Conservation (phyloP, 2,888 invertebrate species). For the Drosophila kanekoi region DNA sequence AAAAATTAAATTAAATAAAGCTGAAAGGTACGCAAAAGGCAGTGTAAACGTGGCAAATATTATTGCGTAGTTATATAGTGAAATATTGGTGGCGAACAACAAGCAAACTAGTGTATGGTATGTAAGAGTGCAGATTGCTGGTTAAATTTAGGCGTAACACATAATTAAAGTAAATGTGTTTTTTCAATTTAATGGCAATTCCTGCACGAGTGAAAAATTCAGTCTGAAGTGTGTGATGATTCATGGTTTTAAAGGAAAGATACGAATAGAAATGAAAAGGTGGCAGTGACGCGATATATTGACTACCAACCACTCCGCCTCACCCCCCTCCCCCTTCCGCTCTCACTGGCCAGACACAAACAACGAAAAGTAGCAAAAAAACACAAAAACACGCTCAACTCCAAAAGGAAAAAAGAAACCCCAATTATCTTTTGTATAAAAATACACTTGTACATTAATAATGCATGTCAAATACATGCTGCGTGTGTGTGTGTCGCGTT, state of each 20-base stretch:
- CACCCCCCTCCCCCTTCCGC: not conserved
- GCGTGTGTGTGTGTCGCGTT: not conserved
- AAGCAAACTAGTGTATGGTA: not conserved
- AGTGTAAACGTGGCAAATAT: conserved; percentile 39
- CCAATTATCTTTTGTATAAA: conserved; percentile 33
- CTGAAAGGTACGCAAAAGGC: conserved; percentile 39
- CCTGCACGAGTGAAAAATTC: conserved; percentile 9
- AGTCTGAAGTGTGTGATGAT: conserved; percentile 26
- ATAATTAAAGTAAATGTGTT: conserved; percentile 14
- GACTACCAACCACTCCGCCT: conserved; percentile 16
- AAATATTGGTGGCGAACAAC: not conserved
- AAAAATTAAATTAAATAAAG: conserved; percentile 14
- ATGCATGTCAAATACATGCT: conserved; percentile 22
- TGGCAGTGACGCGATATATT: conserved; percentile 51
- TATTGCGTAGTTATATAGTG: not conserved
- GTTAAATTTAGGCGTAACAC: conserved; percentile 7
- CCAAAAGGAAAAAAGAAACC: conserved; percentile 6
- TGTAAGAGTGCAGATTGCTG: not conserved
- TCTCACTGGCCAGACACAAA: not conserved
- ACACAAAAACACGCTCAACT: conserved; percentile 26
- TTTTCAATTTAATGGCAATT: conserved; percentile 2
- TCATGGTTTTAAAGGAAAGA: conserved; percentile 33
- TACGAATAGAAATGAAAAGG: conserved; percentile 42
- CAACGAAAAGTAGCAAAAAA: conserved; percentile 30
- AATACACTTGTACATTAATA: conserved; percentile 39